Conservation (phyloP, 2,797 vertebrate species). For the Craterocephalus amniculus region DNA sequence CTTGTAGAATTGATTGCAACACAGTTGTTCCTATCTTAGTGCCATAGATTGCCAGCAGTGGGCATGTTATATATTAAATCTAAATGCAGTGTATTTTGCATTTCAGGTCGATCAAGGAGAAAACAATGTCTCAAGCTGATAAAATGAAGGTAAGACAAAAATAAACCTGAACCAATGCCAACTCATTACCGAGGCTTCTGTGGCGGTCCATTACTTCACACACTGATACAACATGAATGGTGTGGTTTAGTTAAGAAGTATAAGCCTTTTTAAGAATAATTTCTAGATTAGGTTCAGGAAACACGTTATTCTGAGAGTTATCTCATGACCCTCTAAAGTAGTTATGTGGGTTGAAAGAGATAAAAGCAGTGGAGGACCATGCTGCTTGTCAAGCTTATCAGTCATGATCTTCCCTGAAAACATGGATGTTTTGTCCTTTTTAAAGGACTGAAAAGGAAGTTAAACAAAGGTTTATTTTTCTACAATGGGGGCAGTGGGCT, state of each 20-base stretch:
- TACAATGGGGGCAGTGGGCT: too few relatives aligned
- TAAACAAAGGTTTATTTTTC: background rate
- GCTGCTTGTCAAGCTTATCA: conserved; percentile 32
- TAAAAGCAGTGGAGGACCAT: conserved; percentile 26
- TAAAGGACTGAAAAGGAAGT: conserved; percentile 7
- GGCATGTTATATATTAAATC: too few relatives aligned
- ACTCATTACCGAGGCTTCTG: conserved; percentile 11
- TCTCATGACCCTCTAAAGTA: conserved; percentile 35
- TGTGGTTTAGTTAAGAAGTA: background rate
- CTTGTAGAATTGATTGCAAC: too few relatives aligned
- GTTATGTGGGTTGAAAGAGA: conserved; percentile 3
- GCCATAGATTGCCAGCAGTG: background rate
- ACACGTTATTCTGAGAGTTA: background rate
- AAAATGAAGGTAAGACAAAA: conserved; percentile 82
- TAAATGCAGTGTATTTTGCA: conserved; percentile 2
- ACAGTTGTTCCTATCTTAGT: too few relatives aligned
- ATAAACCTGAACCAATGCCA: conserved; percentile 6
- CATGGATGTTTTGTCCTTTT: conserved; percentile 9
- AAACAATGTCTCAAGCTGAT: conserved; percentile 85
- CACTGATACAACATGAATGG: background rate
- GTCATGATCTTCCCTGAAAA: conserved; percentile 33
- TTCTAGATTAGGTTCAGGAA: background rate
- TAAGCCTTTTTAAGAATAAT: background rate
- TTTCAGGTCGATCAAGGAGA: conserved; percentile 58
- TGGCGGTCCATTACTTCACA: background rate